These are phyloP conservation scores for Boloria selene DNA, from an alignment of 2,888 invertebrate genomes.

Conservation along the genomic window DNA sequence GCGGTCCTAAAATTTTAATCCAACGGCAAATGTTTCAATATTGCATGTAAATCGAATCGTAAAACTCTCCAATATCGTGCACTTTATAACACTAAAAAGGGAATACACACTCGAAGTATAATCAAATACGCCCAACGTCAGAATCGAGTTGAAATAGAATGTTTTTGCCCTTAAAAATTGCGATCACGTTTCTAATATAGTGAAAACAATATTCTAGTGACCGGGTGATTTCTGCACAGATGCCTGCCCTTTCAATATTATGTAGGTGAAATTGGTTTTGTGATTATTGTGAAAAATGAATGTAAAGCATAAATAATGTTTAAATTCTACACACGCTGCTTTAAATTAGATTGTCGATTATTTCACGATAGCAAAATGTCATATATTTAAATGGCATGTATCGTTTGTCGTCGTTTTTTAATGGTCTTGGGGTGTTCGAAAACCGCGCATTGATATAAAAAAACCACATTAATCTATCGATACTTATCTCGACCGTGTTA, in stretches of 20 bases:
- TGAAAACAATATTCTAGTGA: slow-evolving; percentile 84
- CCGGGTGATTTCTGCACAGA: slow-evolving; percentile 81
- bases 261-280: slow-evolving; percentile 67
- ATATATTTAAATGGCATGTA: slow-evolving; percentile 68
- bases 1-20: slow-evolving; percentile 57
- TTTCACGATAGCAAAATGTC: slow-evolving; percentile 55
- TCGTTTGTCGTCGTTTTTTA: slow-evolving; percentile 59
- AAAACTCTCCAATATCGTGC: slow-evolving; percentile 72
- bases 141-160: slow-evolving; percentile 74
- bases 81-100: slow-evolving; percentile 64
- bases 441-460: slow-evolving; percentile 67
- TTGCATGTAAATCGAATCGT: slow-evolving; percentile 67
- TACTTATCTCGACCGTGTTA: slow-evolving; percentile 78
- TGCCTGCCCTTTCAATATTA: slow-evolving; percentile 76
- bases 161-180: slow-evolving; percentile 81
- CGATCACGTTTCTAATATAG: slow-evolving; percentile 84
- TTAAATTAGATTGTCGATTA: slow-evolving; percentile 40
- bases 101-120: slow-evolving; percentile 70
- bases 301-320: slow-evolving; percentile 35
- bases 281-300: slow-evolving; percentile 71
- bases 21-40: slow-evolving; percentile 69
- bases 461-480: slow-evolving; percentile 75
- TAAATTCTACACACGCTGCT: slow-evolving; percentile 46
- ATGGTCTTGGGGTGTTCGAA: slow-evolving; percentile 64
- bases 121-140: slow-evolving; percentile 76